phyloP scores from a whole-genome alignment of 35 echinoderm and acorn worm genomes.

The Heliocidaris tuberculata region DNA sequence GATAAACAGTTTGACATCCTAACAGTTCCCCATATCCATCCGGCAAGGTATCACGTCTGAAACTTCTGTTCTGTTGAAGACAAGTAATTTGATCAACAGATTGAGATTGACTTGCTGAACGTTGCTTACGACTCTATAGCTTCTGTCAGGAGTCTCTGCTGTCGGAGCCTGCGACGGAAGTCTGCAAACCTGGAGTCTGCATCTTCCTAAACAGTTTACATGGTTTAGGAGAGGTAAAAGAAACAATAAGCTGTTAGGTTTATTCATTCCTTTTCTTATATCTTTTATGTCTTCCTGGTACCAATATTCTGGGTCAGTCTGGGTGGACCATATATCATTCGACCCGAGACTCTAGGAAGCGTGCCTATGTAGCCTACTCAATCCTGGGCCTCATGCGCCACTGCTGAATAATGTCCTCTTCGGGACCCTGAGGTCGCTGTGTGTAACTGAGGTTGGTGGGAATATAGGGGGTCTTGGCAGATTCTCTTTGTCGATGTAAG shows the following conservation, averaged over 20 bases:
- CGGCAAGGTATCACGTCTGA: not conserved
- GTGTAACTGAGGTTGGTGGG: not conserved
- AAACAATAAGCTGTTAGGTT: not conserved
- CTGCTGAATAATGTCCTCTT: constrained; percentile 94
- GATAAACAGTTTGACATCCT: too few species aligned
- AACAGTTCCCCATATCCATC: not conserved
- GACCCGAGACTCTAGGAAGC: too few species aligned
- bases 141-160: constrained; percentile 25
- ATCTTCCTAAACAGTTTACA: not conserved
- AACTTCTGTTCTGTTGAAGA: not conserved
- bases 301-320: not conserved
- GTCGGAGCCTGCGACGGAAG: constrained; percentile 21
- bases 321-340: not conserved
- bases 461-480: not conserved
- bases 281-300: too few species aligned
- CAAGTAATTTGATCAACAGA: too few species aligned
- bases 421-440: constrained; percentile 37
- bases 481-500: constrained; percentile 41
- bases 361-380: constrained; percentile 80
- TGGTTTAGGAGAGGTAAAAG: not conserved
- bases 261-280: not conserved
- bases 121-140: not conserved
- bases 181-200: constrained; percentile 41
- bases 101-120: not conserved
- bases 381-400: constrained; percentile 83